phyloP scores from a whole-genome alignment of 2,113 vertebrate genomes.

The Maccullochella peelii region DNA sequence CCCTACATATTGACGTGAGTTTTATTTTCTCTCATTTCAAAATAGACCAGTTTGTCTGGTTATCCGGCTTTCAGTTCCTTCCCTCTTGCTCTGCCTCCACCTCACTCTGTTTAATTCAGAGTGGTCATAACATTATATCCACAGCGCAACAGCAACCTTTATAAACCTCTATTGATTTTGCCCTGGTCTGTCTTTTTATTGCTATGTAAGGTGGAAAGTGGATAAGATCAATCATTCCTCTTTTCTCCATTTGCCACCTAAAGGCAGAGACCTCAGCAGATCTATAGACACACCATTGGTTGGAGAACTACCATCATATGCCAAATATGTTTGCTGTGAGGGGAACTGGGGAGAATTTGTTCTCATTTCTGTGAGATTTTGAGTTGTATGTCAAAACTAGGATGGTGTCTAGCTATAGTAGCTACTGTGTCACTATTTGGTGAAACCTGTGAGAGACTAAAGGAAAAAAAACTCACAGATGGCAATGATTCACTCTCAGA shows the following conservation, averaged over 20 bases:
- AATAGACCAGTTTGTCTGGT: background rate
- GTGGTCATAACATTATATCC: conserved; percentile 34
- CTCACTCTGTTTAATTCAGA: conserved; percentile 19
- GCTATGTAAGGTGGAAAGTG: conserved; percentile 42
- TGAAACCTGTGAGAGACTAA: background rate
- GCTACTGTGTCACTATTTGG: background rate
- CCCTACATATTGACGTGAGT: background rate
- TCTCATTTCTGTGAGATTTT: conserved; percentile 2
- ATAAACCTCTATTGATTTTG: conserved; percentile 65
- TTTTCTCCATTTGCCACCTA: conserved; percentile 39
- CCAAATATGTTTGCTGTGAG: background rate
- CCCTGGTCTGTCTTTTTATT: conserved; percentile 54
- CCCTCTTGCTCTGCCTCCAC: background rate
- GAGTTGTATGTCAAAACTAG: background rate
- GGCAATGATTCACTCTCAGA: conserved; percentile 32
- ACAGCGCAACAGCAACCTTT: conserved; percentile 39
- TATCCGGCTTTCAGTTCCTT: background rate
- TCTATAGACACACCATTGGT: conserved; percentile 16
- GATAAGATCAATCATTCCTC: conserved; percentile 57
- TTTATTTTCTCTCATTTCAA: background rate
- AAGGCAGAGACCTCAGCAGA: conserved; percentile 17
- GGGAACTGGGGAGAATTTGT: background rate
- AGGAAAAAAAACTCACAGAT: conserved; percentile 12
- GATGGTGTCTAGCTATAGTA: background rate
- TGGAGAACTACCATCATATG: conserved; percentile 22